These are phyloP conservation scores for Odontophorus gujanensis DNA, from an alignment of 2,113 vertebrate species.

Conservation along the genomic window DNA sequence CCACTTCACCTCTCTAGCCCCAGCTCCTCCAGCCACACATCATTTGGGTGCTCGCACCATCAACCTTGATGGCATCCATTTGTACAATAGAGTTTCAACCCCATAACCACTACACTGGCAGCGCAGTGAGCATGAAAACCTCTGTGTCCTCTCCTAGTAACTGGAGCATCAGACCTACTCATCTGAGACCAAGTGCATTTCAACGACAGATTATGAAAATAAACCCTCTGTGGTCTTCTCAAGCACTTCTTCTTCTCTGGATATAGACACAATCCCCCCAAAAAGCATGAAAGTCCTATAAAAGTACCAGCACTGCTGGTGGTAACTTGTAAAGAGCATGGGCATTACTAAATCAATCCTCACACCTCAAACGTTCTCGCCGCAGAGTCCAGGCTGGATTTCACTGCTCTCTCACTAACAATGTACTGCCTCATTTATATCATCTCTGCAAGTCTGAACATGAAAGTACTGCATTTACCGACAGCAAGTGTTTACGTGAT, in stretches of 20 bases:
- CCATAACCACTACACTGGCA: background rate
- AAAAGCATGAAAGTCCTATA: background rate
- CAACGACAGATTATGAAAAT: background rate
- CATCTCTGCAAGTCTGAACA: background rate
- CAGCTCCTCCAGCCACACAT: background rate
- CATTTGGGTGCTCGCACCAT: background rate
- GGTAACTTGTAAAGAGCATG: background rate
- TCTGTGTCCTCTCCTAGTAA: background rate
- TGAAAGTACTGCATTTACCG: constrained; percentile 18
- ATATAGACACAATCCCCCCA: background rate
- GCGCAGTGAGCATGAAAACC: background rate
- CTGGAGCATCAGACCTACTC: background rate
- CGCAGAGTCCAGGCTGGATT: background rate
- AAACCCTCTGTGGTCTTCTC: background rate
- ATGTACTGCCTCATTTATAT: background rate
- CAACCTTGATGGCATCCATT: background rate
- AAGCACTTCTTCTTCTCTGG: background rate
- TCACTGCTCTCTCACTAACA: background rate
- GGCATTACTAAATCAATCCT: background rate
- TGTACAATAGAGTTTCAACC: background rate
- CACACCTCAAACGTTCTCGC: background rate
- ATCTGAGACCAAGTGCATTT: background rate
- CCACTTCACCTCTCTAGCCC: background rate
- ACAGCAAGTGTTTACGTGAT: background rate
- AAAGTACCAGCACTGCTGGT: background rate